Evolutionary conservation across 2,113 vertebrate species (phyloP).

Genomic region (Oxyura jamaicensis): DNA sequence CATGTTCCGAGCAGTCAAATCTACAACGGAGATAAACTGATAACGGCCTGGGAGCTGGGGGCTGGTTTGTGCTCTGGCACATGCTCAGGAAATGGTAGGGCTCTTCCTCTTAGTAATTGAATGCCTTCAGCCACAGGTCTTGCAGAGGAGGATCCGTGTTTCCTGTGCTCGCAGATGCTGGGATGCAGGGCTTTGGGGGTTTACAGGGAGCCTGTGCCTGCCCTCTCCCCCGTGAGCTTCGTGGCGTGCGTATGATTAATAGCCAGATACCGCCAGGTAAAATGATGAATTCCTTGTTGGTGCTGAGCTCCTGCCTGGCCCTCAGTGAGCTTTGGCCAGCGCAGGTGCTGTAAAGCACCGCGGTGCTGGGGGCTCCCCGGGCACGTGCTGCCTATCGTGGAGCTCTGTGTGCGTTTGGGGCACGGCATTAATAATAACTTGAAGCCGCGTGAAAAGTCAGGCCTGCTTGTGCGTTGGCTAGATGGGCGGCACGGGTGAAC

Average conservation of each 20-base stretch:
- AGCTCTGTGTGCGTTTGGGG: background rate
- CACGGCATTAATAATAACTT: fast-evolving
- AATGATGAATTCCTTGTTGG: fast-evolving
- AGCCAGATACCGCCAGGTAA: background rate
- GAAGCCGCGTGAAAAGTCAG: background rate
- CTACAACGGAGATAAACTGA: background rate
- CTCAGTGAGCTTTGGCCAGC: background rate
- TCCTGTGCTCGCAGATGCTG: background rate
- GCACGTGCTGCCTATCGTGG: fast-evolving
- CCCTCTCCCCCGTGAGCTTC: background rate
- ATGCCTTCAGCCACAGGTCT: background rate
- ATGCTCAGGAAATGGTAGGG: background rate
- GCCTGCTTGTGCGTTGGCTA: fast-evolving
- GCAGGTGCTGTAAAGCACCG: too few relatives aligned
- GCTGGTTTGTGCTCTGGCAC: background rate
- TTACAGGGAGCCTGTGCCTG: background rate
- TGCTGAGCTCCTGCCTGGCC: background rate
- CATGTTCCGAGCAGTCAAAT: background rate
- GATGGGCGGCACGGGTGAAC: background rate
- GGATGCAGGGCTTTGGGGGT: background rate
- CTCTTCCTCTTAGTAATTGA: background rate
- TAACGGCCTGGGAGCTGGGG: background rate
- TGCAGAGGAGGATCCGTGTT: background rate
- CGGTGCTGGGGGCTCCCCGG: background rate
- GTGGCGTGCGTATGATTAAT: background rate